A percentile compares a stretch with the other conserved stretches of the same genome.
phyloP scores from a whole-genome alignment of 2,888 invertebrate genomes.

The Pteria penguin region DNA sequence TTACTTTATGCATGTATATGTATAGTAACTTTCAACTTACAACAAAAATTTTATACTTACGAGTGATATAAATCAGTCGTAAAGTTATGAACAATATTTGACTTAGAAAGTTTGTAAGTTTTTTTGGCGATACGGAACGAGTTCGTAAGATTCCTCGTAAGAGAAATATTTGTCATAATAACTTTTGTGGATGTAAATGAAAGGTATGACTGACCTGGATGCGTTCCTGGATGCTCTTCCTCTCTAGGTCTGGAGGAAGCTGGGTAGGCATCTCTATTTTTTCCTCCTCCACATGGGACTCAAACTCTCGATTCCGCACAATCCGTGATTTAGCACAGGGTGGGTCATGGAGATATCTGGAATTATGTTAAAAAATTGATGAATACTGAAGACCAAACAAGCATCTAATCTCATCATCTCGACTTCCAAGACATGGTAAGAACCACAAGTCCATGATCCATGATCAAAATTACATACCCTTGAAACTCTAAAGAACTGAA shows the following conservation, averaged over 20 bases:
- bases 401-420: no score
- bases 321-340: conserved; percentile 64
- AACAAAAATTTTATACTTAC: no score
- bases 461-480: no score
- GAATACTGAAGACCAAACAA: no score
- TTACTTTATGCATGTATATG: no score
- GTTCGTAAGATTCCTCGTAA: no score
- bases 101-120: not conserved
- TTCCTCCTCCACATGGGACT: conserved; percentile 61
- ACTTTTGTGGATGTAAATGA: not conserved
- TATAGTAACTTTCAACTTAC: no score
- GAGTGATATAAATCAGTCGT: not conserved
- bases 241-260: conserved; percentile 57
- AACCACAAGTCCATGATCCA: no score
- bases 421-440: no score
- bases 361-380: no score
- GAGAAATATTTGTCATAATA: not conserved
- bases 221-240: conserved; percentile 69
- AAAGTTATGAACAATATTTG: no score
- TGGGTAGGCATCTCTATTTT: conserved; percentile 65
- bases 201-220: conserved; percentile 74
- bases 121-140: not conserved
- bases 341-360: conserved; percentile 53
- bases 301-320: conserved; percentile 68
- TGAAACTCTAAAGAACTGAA: no score